Evolutionary conservation across 2,888 invertebrate species (phyloP).

Genomic region (Latheticus oryzae): DNA sequence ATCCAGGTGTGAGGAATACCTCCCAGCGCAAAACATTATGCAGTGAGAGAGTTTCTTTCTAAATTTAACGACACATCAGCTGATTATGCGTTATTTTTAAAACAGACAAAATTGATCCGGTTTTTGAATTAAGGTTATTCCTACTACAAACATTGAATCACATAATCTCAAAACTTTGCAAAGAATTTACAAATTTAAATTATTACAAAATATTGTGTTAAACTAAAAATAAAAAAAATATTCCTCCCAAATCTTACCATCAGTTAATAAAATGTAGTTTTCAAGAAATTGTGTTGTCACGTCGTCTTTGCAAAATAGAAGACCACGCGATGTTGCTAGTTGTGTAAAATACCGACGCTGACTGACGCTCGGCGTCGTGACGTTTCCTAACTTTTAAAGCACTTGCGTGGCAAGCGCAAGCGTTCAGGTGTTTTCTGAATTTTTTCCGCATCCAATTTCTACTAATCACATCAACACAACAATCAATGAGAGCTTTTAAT

Average conservation of each 20-base stretch:
- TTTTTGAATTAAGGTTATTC: constrained; percentile 6
- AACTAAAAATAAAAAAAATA: neutral
- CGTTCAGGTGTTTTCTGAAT: constrained; percentile 29
- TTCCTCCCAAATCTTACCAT: too few relatives aligned
- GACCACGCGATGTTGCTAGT: constrained; percentile 19
- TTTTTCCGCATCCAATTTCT: neutral
- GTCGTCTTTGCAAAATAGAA: constrained; percentile 17
- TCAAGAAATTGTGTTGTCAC: constrained; percentile 24
- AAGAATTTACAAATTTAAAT: neutral
- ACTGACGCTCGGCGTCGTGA: constrained; percentile 39
- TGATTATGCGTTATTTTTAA: constrained; percentile 50
- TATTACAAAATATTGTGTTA: constrained; percentile 6
- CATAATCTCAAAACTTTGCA: too few relatives aligned
- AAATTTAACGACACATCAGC: constrained; percentile 44
- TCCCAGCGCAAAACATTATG: constrained; percentile 1
- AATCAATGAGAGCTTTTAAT: neutral
- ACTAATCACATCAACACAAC: neutral
- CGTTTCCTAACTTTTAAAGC: constrained; percentile 34
- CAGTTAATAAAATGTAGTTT: too few relatives aligned
- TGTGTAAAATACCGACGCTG: constrained; percentile 26
- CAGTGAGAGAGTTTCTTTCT: constrained; percentile 19
- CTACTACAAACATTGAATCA: too few relatives aligned
- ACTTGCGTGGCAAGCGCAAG: constrained; percentile 28
- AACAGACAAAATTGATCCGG: constrained; percentile 21
- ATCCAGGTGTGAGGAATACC: constrained; percentile 12